Evolutionary conservation across 2,888 invertebrate genomes (phyloP).

Genomic region (Drosophila maculinotata): DNA sequence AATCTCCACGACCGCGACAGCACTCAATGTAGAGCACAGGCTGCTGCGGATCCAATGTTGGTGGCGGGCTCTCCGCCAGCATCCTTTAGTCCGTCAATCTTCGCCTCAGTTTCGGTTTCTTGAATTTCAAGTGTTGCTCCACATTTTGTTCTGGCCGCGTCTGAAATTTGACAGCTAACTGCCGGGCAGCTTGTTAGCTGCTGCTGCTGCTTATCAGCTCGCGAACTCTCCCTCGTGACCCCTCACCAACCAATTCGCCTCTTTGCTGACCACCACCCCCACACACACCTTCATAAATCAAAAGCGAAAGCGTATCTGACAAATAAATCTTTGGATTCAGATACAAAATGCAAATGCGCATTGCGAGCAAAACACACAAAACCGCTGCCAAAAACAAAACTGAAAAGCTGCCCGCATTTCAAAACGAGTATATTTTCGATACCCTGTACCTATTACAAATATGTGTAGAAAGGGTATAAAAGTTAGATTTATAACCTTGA

Average conservation of each 20-base stretch:
- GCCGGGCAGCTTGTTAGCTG: constrained; percentile 34
- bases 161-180: constrained; percentile 54
- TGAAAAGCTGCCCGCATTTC: constrained; percentile 33
- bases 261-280: not conserved
- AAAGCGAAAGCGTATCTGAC: constrained; percentile 59
- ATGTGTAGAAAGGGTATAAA: no score
- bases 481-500: no score
- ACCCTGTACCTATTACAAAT: not conserved
- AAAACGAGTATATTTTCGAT: constrained; percentile 30
- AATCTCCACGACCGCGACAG: constrained; percentile 62
- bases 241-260: not conserved
- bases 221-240: constrained; percentile 26
- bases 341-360: constrained; percentile 61
- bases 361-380: constrained; percentile 29
- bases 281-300: constrained; percentile 65
- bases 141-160: constrained; percentile 21
- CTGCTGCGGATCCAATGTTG: constrained; percentile 50
- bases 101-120: constrained; percentile 7
- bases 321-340: constrained; percentile 63
- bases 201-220: constrained; percentile 43
- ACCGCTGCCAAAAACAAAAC: constrained; percentile 17
- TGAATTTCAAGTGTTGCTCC: constrained; percentile 10
- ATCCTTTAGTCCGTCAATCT: constrained; percentile 2
- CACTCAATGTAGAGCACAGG: constrained; percentile 78
- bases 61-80: constrained; percentile 2